A percentile compares a stretch with the other conserved stretches of the same genome.
Evolutionary conservation across 2,113 vertebrate species (phyloP).

Genomic region (Hystrix brachyura): DNA sequence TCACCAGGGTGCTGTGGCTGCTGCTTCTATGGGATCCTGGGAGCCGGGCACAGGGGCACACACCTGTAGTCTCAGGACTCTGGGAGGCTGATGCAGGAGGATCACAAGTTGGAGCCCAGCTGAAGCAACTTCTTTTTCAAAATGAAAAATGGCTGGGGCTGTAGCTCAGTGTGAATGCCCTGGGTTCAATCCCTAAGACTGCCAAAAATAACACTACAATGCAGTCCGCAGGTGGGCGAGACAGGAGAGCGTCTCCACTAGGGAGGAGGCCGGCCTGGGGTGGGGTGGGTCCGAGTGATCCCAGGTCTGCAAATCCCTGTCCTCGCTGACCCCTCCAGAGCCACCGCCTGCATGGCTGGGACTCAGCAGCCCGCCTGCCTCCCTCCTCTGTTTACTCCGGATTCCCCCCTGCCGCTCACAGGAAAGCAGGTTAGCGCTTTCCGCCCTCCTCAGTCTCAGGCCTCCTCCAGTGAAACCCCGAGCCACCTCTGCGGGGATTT

Average conservation of each 20-base stretch:
- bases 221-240: accelerated
- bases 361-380: accelerated
- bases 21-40: too few species aligned
- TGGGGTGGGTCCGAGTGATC: accelerated
- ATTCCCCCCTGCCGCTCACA: background rate
- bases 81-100: background rate
- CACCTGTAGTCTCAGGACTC: background rate
- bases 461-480: background rate
- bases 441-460: background rate
- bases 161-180: background rate
- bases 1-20: accelerated
- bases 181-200: background rate
- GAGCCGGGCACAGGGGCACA: background rate
- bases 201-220: background rate
- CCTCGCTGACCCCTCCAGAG: background rate
- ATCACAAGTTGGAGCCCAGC: background rate
- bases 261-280: background rate
- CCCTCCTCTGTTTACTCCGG: too few species aligned
- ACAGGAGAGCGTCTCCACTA: background rate
- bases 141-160: background rate
- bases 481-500: slow-evolving; percentile 12
- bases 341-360: background rate
- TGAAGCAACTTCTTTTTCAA: background rate
- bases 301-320: accelerated
- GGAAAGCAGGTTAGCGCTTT: background rate